Evolutionary conservation across 2,888 invertebrate genomes (phyloP), one percentile per base, ranked within the genome.

Genomic region (Epinotia bilunana): DNA sequence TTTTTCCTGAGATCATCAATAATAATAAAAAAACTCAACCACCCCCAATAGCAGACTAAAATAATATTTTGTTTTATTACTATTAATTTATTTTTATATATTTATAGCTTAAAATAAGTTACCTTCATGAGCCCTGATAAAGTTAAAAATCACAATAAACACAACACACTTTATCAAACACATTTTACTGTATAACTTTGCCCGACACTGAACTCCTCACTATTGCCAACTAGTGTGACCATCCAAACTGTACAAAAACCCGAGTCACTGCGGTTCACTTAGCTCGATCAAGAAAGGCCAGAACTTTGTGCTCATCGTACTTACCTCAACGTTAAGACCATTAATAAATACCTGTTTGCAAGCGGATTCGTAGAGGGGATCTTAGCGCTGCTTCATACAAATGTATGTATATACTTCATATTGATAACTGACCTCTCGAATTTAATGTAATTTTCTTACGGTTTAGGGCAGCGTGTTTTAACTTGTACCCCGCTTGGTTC

Each of bases 281-380:
- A 53, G 53, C 49, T 43, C 9, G 16, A 46, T 43, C 16, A 65
- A 53, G 65, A 65, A 46, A 46, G 16, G 46, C 28, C 46, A 1
- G 1, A 23, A n/a, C 12, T 11, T 46, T 46, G 58, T 69, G 69
- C 9, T 43, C 69, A 69, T 69, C 60, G 69, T 60, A 23, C n/a
- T n/a, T n/a, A n/a, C n/a, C 58, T 46, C 28, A 46, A 46, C 58
- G 69, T 23, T 60, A n/a, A 46, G 60, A 16, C 43, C 58, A 60
- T 60, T 60, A 69, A 20, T 68, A 46, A 69, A 61, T 58, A 69
- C 69, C 58, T 60, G 58, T 69, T 69, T 58, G 58, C 43, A n/a
- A 60, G 6, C 5, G 58, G 60, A 9, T 5, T 57, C 6, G 58
- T 20, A 43, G 68, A 55, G 58, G 57, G 65, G 65, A 49, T 23